A percentile compares a stretch with the other conserved stretches of the same genome.
Evolutionary conservation across 2,113 vertebrate species (phyloP).

Genomic region (Steatornis caripensis): DNA sequence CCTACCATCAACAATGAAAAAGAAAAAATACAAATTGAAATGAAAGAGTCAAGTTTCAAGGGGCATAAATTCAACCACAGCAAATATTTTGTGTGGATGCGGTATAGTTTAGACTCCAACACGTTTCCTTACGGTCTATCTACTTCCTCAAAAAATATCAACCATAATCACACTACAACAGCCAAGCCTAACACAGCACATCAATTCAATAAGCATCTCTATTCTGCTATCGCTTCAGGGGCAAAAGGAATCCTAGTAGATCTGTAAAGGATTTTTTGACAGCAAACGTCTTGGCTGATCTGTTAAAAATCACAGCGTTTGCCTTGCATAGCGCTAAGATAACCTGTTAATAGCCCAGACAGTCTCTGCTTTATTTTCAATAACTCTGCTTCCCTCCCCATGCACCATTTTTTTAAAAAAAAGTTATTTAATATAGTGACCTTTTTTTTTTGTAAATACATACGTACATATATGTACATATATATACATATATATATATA

Average conservation of each 20-base stretch:
- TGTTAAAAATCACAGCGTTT: not conserved
- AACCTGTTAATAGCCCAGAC: not conserved
- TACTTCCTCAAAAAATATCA: slow-evolving; percentile 36
- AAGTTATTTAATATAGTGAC: not conserved
- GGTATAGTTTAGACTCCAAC: not conserved
- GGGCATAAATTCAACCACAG: not conserved
- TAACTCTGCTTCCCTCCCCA: not conserved
- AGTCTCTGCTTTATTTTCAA: not conserved
- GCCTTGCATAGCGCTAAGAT: not conserved
- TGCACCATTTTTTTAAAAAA: not conserved
- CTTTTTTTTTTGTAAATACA: not conserved
- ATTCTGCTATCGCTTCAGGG: not conserved
- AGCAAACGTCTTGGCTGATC: not conserved
- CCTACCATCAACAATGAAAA: not conserved
- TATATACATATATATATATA: too few relatives aligned
- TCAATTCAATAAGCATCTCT: not conserved
- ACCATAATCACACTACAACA: not conserved
- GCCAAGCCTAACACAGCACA: slow-evolving; percentile 4
- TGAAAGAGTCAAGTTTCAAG: slow-evolving; percentile 1
- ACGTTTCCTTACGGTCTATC: slow-evolving; percentile 1
- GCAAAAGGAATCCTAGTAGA: not conserved
- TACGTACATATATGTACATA: too few relatives aligned
- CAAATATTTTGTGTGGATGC: not conserved
- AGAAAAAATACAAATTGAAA: slow-evolving; percentile 17
- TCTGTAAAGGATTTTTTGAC: not conserved